These are phyloP conservation scores for Clarias magur DNA, from an alignment of 2,113 vertebrate genomes.

Conservation along the genomic window DNA sequence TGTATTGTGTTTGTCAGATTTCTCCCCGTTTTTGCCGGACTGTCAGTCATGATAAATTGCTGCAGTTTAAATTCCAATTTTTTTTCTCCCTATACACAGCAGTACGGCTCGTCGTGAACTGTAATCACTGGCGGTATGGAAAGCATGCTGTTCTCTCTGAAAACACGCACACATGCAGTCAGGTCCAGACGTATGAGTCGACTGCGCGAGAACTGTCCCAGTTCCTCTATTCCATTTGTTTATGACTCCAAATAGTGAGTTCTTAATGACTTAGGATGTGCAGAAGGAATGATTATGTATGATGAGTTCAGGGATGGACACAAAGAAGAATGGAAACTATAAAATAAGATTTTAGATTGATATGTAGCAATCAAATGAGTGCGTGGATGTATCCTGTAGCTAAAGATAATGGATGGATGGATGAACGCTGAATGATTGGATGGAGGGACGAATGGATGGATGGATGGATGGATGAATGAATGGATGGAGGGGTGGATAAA, in stretches of 20 bases:
- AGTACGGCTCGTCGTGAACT: constrained; percentile 18
- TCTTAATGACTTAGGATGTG: not conserved
- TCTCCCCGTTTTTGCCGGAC: constrained; percentile 6
- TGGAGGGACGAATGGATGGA: not conserved
- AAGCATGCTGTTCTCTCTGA: constrained; percentile 2
- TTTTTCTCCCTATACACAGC: constrained; percentile 20
- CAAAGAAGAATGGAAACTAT: not conserved
- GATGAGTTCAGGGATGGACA: not conserved
- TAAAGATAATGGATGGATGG: not conserved
- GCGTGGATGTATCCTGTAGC: not conserved
- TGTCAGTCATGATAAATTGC: constrained; percentile 36
- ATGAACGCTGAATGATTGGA: too few species aligned
- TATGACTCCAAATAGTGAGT: not conserved
- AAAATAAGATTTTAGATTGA: not conserved
- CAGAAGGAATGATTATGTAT: not conserved
- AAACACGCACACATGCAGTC: not conserved
- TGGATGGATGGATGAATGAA: not conserved
- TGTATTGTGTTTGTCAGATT: constrained; percentile 29
- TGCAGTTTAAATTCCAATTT: constrained; percentile 32
- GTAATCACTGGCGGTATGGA: constrained; percentile 29
- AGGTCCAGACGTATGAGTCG: not conserved
- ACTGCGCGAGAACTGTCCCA: constrained; percentile 1
- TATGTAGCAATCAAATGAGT: not conserved
- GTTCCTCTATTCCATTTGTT: not conserved
- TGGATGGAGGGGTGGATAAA: not conserved